Evolutionary conservation across 2,888 invertebrate genomes (phyloP).

Genomic region (Nebria salina): DNA sequence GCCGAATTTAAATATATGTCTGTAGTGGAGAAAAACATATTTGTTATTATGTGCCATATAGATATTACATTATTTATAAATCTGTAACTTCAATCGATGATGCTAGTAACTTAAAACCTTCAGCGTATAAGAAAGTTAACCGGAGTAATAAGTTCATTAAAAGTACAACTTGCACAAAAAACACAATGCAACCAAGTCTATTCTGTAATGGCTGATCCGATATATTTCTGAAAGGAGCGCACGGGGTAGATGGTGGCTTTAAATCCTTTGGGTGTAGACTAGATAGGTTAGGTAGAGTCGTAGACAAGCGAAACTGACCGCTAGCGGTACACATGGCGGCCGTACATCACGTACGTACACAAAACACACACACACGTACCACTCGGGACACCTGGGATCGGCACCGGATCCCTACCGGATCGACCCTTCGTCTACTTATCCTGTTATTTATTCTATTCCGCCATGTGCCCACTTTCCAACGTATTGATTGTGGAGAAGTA

Average conservation of each 20-base stretch:
- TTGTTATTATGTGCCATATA: no score
- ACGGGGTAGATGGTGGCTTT: neutral
- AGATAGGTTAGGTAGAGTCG: neutral
- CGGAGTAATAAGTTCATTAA: neutral
- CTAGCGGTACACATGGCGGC: neutral
- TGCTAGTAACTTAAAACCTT: neutral
- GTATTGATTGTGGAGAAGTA: slow-evolving; percentile 12
- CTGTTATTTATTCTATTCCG: slow-evolving; percentile 43
- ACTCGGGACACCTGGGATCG: slow-evolving; percentile 12
- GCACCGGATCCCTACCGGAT: slow-evolving; percentile 9
- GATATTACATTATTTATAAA: no score
- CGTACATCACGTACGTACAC: neutral
- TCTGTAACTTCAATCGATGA: neutral
- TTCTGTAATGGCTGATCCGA: neutral
- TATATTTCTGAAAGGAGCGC: neutral
- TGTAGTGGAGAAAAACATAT: no score
- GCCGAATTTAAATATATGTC: no score
- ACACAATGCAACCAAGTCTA: neutral
- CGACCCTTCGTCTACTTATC: slow-evolving; percentile 30
- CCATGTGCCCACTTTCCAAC: slow-evolving; percentile 2
- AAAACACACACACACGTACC: neutral
- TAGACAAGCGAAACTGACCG: neutral
- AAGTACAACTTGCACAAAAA: neutral
- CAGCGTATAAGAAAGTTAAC: neutral
- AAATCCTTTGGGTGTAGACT: neutral